phyloP scores from a whole-genome alignment of 2,113 vertebrate genomes.

The Patagioenas fasciata region DNA sequence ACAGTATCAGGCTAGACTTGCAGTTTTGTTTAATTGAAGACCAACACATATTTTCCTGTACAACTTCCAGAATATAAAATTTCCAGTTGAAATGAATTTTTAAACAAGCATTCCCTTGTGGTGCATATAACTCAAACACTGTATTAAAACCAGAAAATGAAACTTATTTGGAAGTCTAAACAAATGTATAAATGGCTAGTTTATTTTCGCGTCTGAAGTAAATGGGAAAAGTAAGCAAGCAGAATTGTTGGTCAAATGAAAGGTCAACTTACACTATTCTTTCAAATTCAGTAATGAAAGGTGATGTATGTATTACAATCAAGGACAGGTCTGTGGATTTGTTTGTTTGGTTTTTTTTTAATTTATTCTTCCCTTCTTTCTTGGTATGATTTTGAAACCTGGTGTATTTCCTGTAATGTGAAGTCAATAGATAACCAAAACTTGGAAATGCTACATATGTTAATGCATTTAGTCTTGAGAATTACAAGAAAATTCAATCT shows the following conservation, averaged over 20 bases:
- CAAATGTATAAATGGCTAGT: background rate
- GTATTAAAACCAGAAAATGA: slow-evolving; percentile 9
- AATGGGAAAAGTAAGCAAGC: slow-evolving; percentile 19
- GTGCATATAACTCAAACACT: slow-evolving; percentile 6
- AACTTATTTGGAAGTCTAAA: background rate
- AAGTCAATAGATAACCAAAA: background rate
- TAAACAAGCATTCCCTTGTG: slow-evolving; percentile 1
- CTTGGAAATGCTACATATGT: background rate
- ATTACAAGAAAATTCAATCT: background rate
- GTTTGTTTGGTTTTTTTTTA: no score
- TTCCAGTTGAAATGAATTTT: slow-evolving; percentile 27
- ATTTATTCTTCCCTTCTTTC: no score
- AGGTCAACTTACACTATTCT: background rate
- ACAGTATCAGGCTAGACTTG: background rate
- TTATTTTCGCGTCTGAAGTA: slow-evolving; percentile 26
- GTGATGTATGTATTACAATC: background rate
- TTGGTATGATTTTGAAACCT: background rate
- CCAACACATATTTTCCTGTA: background rate
- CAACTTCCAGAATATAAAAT: slow-evolving; percentile 2
- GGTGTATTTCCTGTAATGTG: background rate
- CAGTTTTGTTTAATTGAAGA: background rate
- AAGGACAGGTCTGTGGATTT: background rate
- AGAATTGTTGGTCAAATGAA: background rate
- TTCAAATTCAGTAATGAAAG: background rate
- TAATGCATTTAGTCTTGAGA: background rate